Percentiles rank a stretch among this genome's conserved stretches.
phyloP scores from a whole-genome alignment of 2,113 vertebrate genomes.

The Campylorhamphus procurvoides region DNA sequence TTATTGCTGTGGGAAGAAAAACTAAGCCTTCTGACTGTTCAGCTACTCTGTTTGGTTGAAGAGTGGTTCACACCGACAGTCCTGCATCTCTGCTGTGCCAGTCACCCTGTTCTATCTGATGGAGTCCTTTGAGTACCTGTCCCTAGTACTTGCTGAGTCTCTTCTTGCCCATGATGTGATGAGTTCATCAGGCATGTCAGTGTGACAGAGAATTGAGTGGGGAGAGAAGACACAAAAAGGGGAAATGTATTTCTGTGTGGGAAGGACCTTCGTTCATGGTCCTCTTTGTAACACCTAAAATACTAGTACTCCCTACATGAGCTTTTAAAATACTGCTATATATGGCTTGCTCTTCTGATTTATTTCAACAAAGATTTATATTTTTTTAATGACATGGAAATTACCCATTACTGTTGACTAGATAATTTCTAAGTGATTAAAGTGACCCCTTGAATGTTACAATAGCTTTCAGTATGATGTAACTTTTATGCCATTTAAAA shows the following conservation, averaged over 20 bases:
- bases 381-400: neutral
- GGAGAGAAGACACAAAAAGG: neutral
- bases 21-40: neutral
- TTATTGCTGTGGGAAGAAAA: neutral
- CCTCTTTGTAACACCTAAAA: neutral
- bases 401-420: neutral
- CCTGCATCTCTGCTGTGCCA: neutral
- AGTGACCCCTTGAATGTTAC: neutral
- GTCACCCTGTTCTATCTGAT: neutral
- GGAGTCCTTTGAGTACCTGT: neutral
- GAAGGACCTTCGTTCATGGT: neutral
- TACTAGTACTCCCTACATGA: neutral
- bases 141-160: neutral
- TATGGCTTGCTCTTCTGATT: neutral
- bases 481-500: neutral
- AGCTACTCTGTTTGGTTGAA: neutral
- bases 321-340: neutral
- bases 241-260: neutral
- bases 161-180: rapidly evolving
- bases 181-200: rapidly evolving
- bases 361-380: neutral
- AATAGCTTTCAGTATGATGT: neutral
- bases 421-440: neutral
- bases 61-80: neutral
- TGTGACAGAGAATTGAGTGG: rapidly evolving